These are phyloP conservation scores for Dendrocincla fuliginosa DNA, from an alignment of 2,797 vertebrate genomes.

Conservation along the genomic window DNA sequence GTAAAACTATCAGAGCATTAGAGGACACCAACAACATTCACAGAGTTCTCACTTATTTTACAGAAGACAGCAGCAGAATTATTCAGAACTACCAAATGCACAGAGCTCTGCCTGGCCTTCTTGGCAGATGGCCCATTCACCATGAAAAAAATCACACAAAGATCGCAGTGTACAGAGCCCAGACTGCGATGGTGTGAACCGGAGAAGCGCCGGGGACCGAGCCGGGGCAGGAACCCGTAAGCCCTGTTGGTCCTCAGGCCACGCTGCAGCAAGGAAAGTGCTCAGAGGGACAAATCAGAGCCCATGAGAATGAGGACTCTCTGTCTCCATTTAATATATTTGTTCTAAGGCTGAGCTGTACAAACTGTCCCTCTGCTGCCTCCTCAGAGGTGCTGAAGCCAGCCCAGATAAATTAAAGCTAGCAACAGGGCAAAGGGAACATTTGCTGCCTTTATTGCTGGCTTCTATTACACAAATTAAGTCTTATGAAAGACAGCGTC, in stretches of 20 bases:
- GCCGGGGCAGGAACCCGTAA: not conserved
- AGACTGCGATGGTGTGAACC: not conserved
- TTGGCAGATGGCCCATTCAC: conserved; percentile 41
- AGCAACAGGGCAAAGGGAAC: conserved; percentile 2
- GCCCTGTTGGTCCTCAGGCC: not conserved
- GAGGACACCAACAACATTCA: not conserved
- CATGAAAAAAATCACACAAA: conserved; percentile 37
- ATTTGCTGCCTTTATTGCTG: conserved; percentile 43
- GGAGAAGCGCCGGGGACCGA: not conserved
- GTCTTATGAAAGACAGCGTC: conserved; percentile 48
- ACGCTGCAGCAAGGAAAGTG: not conserved
- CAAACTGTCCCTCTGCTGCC: conserved; percentile 37
- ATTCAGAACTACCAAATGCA: conserved; percentile 1
- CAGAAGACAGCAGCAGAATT: conserved; percentile 23
- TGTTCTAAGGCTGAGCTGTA: not conserved
- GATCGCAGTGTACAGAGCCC: conserved; percentile 42
- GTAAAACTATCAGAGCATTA: conserved; percentile 1
- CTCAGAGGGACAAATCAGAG: not conserved
- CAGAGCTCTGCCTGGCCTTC: not conserved
- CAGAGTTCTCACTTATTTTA: not conserved
- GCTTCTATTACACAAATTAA: conserved; percentile 47
- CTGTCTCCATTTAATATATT: not conserved
- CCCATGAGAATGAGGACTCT: not conserved
- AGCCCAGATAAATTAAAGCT: conserved; percentile 32
- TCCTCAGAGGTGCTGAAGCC: conserved; percentile 40